These are phyloP conservation scores for Pithys albifrons DNA, from an alignment of 2,113 vertebrate species.

Conservation along the genomic window DNA sequence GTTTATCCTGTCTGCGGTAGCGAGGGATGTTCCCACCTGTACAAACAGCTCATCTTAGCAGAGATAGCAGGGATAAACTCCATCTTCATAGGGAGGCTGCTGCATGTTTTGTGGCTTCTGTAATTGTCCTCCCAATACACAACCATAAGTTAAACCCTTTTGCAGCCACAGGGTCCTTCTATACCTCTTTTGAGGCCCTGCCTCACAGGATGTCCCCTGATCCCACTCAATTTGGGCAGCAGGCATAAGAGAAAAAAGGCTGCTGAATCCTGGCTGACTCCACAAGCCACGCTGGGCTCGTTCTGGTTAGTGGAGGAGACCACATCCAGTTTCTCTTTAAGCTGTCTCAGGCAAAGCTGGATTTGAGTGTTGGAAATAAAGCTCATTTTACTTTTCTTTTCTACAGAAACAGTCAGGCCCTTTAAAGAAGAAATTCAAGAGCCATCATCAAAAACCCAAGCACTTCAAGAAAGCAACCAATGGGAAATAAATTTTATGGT, in stretches of 20 bases:
- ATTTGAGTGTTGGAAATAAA: neutral
- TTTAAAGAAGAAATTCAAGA: conserved; percentile 66
- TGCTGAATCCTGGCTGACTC: neutral
- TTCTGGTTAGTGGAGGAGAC: neutral
- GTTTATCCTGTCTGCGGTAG: neutral
- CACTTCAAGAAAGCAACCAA: conserved; percentile 29
- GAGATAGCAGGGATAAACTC: neutral
- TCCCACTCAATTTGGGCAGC: neutral
- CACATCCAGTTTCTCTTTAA: neutral
- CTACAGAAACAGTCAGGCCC: conserved; percentile 62
- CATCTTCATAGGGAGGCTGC: neutral
- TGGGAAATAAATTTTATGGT: neutral
- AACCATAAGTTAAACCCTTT: neutral
- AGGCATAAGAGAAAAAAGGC: neutral
- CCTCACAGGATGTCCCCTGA: neutral
- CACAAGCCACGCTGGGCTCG: accelerated
- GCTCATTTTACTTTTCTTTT: neutral
- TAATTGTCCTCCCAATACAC: neutral
- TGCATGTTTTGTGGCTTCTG: accelerated
- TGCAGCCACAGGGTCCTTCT: neutral
- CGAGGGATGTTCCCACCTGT: neutral
- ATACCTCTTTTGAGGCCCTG: neutral
- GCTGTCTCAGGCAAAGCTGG: neutral
- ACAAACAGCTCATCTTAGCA: neutral
- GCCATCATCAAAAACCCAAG: conserved; percentile 24